These are phyloP conservation scores for Ciconia boyciana DNA, from an alignment of 2,113 vertebrate species.

Conservation along the genomic window DNA sequence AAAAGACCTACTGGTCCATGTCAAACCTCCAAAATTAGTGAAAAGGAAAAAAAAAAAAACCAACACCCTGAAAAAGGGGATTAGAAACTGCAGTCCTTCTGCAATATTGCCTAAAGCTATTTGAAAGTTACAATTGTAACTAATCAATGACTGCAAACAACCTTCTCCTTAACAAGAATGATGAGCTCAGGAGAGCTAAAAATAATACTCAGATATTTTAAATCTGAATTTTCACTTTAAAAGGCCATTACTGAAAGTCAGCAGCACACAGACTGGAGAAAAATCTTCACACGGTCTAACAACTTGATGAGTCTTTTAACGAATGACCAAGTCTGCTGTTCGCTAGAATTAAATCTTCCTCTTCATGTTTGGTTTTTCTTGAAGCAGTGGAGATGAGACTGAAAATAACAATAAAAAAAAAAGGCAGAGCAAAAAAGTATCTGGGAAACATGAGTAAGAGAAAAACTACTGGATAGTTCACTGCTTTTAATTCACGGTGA, in stretches of 20 bases:
- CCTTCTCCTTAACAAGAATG: neutral
- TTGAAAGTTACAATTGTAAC: neutral
- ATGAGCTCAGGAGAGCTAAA: neutral
- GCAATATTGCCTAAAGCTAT: neutral
- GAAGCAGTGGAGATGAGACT: neutral
- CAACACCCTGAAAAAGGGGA: neutral
- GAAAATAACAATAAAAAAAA: neutral
- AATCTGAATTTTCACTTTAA: slow-evolving; percentile 16
- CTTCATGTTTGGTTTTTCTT: neutral
- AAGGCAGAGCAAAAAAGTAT: neutral
- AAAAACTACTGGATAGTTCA: slow-evolving; percentile 1
- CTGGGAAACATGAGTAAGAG: neutral
- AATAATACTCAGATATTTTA: slow-evolving; percentile 6
- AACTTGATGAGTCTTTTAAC: neutral
- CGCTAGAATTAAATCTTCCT: neutral
- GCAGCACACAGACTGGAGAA: neutral
- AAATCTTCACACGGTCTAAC: neutral
- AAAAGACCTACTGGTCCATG: neutral
- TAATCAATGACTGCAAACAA: slow-evolving; percentile 34
- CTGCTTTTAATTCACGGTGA: slow-evolving; percentile 37
- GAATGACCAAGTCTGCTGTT: neutral
- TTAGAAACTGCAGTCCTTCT: neutral
- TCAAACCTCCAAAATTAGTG: neutral
- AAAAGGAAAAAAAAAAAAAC: neutral
- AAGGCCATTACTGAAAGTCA: neutral